Conservation (phyloP, 2,888 invertebrate genomes). For the Drosophila anceps region DNA sequence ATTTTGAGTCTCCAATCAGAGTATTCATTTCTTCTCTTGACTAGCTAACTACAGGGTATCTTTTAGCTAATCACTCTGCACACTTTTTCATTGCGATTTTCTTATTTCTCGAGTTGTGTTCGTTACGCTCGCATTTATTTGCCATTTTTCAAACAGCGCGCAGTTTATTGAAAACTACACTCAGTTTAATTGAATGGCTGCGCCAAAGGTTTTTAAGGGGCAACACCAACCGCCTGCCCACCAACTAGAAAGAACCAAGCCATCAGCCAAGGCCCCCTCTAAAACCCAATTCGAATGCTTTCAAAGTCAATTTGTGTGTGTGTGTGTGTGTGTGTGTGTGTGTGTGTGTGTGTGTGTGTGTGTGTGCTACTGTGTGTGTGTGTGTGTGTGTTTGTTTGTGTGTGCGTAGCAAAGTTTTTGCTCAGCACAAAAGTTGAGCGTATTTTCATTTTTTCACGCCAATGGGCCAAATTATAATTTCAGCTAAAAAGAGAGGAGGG, state of each 20-base stretch:
- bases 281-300: conserved; percentile 38
- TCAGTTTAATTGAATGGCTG: conserved; percentile 76
- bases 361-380: conserved; percentile 25
- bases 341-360: conserved; percentile 18
- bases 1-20: too few relatives aligned
- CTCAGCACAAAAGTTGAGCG: conserved; percentile 66
- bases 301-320: conserved; percentile 67
- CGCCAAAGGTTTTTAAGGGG: conserved; percentile 59
- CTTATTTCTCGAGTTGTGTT: conserved; percentile 46
- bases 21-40: background rate
- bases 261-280: background rate
- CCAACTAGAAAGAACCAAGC: background rate
- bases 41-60: conserved; percentile 6
- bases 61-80: accelerated
- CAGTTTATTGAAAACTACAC: conserved; percentile 80
- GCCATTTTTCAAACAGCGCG: conserved; percentile 65
- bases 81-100: conserved; percentile 9
- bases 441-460: conserved; percentile 78
- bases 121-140: conserved; percentile 65
- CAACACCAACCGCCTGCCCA: background rate
- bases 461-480: conserved; percentile 66
- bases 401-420: conserved; percentile 60
- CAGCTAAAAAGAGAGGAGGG: conserved; percentile 10
- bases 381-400: conserved; percentile 13
- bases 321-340: conserved; percentile 17